A percentile compares a stretch with the other conserved stretches of the same genome.
These are phyloP conservation scores for Rhynchonycteris naso DNA, from an alignment of 2,797 vertebrate genomes.

Conservation along the genomic window DNA sequence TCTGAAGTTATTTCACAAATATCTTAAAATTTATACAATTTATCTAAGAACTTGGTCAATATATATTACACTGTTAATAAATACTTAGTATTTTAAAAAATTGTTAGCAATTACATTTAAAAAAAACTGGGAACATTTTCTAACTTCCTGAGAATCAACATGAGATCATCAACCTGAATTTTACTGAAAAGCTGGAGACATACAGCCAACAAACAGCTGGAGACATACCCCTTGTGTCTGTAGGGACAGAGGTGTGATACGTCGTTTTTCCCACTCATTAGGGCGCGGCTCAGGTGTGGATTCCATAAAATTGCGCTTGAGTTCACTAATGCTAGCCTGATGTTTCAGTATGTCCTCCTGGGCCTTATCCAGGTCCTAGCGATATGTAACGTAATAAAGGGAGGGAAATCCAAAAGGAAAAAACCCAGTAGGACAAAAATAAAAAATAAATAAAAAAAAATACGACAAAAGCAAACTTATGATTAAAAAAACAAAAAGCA, in stretches of 20 bases:
- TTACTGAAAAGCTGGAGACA: constrained; percentile 59
- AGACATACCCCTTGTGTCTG: constrained; percentile 97
- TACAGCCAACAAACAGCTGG: constrained; percentile 77
- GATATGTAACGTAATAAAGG: constrained; percentile 84
- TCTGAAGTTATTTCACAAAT: constrained; percentile 52
- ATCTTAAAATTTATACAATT: constrained; percentile 51
- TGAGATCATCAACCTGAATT: constrained; percentile 60
- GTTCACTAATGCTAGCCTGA: constrained; percentile 99
- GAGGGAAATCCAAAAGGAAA: constrained; percentile 83
- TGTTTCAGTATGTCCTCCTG: constrained; percentile 99
- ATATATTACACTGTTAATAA: constrained; percentile 78
- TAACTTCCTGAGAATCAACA: constrained; percentile 55
- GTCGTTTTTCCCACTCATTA: constrained; percentile 98
- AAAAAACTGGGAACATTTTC: constrained; percentile 29
- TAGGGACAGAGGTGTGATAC: constrained; percentile 93
- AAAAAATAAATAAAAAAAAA: constrained; percentile 82
- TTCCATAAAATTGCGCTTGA: constrained; percentile 99
- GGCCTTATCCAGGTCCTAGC: constrained; percentile 99
- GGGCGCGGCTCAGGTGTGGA: constrained; percentile 96
- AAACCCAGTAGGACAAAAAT: constrained; percentile 85
- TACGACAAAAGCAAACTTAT: constrained; percentile 85
- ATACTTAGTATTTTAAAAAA: constrained; percentile 80
- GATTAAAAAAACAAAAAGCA: constrained; percentile 78
- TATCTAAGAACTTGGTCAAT: constrained; percentile 52
- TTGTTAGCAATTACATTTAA: constrained; percentile 59